These are phyloP conservation scores for Belgica antarctica DNA, from an alignment of 2,888 invertebrate genomes.

Conservation along the genomic window DNA sequence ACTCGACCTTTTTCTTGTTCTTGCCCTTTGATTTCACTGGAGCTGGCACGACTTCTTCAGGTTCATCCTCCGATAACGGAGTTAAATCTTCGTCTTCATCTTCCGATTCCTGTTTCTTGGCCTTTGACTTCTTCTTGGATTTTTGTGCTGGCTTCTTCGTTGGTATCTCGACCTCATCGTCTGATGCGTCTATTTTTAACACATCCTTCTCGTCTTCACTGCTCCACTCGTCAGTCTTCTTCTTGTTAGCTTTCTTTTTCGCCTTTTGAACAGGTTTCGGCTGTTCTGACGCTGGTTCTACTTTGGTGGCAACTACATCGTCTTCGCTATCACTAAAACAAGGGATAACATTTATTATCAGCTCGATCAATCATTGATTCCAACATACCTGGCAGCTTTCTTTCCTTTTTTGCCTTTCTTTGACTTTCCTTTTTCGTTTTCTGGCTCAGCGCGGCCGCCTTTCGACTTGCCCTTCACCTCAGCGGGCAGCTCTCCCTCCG, in stretches of 20 bases:
- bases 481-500: slow-evolving; percentile 51
- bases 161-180: slow-evolving; percentile 45
- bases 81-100: slow-evolving; percentile 55
- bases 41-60: slow-evolving; percentile 19
- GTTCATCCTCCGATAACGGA: not conserved
- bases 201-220: slow-evolving; percentile 44
- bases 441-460: slow-evolving; percentile 55
- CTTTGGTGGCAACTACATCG: not conserved
- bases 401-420: slow-evolving; percentile 57
- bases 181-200: slow-evolving; percentile 45
- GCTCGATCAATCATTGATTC: slow-evolving; percentile 50
- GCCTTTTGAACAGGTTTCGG: slow-evolving; percentile 47
- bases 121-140: slow-evolving; percentile 50
- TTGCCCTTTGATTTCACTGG: slow-evolving; percentile 45
- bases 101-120: slow-evolving; percentile 59
- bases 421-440: slow-evolving; percentile 54
- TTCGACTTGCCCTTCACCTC: slow-evolving; percentile 47
- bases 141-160: slow-evolving; percentile 42
- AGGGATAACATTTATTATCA: slow-evolving; percentile 50
- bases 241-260: slow-evolving; percentile 47
- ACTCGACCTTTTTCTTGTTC: slow-evolving; percentile 45
- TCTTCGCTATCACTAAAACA: slow-evolving; percentile 45
- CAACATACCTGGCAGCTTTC: slow-evolving; percentile 45
- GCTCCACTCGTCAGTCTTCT: slow-evolving; percentile 43
- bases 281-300: slow-evolving; percentile 50